Conservation (phyloP, 1,140 invertebrate species). For the Megalonaias nervosa region DNA sequence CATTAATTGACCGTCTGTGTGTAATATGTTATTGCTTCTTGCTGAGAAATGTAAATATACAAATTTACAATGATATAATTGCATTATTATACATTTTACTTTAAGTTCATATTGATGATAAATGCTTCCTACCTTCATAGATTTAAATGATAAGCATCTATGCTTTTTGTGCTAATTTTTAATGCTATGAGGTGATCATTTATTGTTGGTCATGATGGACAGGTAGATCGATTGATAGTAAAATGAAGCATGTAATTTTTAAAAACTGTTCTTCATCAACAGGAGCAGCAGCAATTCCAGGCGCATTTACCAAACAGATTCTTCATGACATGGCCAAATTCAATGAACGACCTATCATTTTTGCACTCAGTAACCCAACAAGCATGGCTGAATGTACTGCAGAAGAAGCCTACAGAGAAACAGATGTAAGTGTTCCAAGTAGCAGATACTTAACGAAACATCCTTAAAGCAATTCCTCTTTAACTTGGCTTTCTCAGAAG, state of each 20-base stretch:
- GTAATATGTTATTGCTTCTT: no score
- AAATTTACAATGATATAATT: no score
- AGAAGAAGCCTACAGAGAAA: constrained; percentile 66
- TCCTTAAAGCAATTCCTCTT: neutral
- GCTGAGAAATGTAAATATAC: no score
- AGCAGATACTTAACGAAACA: neutral
- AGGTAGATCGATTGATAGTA: neutral
- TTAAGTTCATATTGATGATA: neutral
- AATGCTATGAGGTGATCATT: neutral
- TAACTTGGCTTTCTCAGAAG: neutral
- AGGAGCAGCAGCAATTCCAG: constrained; percentile 69
- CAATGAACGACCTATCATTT: constrained; percentile 70
- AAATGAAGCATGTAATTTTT: neutral
- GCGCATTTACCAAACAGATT: constrained; percentile 67
- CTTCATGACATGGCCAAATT: constrained; percentile 63
- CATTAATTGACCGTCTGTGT: no score
- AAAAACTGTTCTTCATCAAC: neutral
- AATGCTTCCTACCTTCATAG: neutral
- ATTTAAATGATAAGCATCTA: neutral
- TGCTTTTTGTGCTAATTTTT: neutral
- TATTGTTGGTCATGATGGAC: neutral
- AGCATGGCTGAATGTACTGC: constrained; percentile 71
- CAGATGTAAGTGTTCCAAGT: constrained; percentile 47
- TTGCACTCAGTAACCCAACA: constrained; percentile 71
- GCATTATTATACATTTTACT: no score